Evolutionary conservation across 2,888 invertebrate genomes (phyloP), one percentile per base, ranked within the genome.

Genomic region (Melanostoma mellinum): DNA sequence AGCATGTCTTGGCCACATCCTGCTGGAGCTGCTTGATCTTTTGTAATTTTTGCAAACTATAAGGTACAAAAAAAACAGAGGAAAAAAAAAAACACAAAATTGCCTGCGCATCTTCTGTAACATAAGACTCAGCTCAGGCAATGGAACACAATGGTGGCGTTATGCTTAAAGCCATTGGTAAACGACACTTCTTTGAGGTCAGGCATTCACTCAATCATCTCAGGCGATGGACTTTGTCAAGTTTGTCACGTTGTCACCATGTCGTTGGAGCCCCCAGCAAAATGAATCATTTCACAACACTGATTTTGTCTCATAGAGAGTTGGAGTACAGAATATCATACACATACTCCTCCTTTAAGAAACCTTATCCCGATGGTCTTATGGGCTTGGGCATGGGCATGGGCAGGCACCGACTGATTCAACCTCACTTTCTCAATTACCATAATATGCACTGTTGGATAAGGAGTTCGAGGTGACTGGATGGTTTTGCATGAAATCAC

Each of bases 401-500:
- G 74, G 46, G 74, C 67, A 67, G 65, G 32, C 35, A 58, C 46
- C 65, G 71, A 71, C 48, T 50, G 76, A 76, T 72, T 77, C 77
- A 42, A 68, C 58, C 67, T 77, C 60, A 72, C 76, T 81, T 77
- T 82, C 78, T 69, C 78, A 69, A 82, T 82, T 82, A 73, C 78
- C 77, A 82, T 82, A 78, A 78, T 48, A 78, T 77, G 68, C 50
- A 48, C 73, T 73, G 68, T 56, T 69, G 77, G 50, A 48, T 55
- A 77, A 82, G 81, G 77, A 67, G 77, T 76, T 68, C 73, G 68
- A 73, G 73, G 61, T 61, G 72, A 74, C 42, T 82, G 61, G 48
- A 35, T 81, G 78, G 75, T 74, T 82, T 82, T 82, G 82, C 82
- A 82, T 82, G 78, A 40, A 58, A 63, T 78, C 82, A 78, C 73